Percentiles rank a stretch among this genome's conserved stretches.
These are phyloP conservation scores for Drosophila orosa DNA, from an alignment of 1,140 invertebrate genomes.

Conservation along the genomic window DNA sequence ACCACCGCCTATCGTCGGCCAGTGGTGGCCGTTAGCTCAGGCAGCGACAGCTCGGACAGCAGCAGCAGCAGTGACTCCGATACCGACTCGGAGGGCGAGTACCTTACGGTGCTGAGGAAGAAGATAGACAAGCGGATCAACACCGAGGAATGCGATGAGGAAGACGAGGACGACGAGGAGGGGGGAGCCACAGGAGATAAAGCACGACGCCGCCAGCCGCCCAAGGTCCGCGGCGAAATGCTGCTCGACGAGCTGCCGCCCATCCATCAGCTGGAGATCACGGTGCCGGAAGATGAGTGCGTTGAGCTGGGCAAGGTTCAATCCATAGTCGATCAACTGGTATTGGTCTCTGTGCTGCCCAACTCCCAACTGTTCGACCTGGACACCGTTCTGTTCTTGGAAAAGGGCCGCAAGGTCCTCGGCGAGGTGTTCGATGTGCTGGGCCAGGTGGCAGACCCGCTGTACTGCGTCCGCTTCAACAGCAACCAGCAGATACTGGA, in stretches of 20 bases:
- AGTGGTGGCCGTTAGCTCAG: slow-evolving; percentile 57
- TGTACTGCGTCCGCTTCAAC: slow-evolving; percentile 94
- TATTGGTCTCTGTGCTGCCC: slow-evolving; percentile 89
- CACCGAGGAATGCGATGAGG: slow-evolving; percentile 68
- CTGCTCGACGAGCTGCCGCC: slow-evolving; percentile 90
- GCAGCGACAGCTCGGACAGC: slow-evolving; percentile 41
- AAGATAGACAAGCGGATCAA: slow-evolving; percentile 74
- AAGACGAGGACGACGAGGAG: slow-evolving; percentile 70
- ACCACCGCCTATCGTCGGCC: slow-evolving; percentile 34
- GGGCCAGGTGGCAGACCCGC: slow-evolving; percentile 90
- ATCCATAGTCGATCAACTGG: slow-evolving; percentile 90
- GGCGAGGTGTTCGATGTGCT: slow-evolving; percentile 96
- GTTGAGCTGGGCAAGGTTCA: slow-evolving; percentile 90
- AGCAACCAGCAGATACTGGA: slow-evolving; percentile 89
- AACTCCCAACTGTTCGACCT: slow-evolving; percentile 91
- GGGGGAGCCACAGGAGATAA: slow-evolving; percentile 24
- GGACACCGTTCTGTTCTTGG: slow-evolving; percentile 93
- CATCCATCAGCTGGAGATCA: slow-evolving; percentile 92
- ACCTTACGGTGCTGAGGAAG: slow-evolving; percentile 63
- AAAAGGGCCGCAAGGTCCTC: slow-evolving; percentile 89
- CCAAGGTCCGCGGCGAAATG: slow-evolving; percentile 75
- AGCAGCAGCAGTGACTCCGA: slow-evolving; percentile 61
- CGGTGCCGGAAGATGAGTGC: slow-evolving; percentile 90
- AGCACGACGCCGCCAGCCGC: slow-evolving; percentile 52
- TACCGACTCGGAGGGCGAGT: slow-evolving; percentile 68